Evolutionary conservation across 2,888 invertebrate genomes (phyloP).

Genomic region (Lordiphosa andalusiaca): DNA sequence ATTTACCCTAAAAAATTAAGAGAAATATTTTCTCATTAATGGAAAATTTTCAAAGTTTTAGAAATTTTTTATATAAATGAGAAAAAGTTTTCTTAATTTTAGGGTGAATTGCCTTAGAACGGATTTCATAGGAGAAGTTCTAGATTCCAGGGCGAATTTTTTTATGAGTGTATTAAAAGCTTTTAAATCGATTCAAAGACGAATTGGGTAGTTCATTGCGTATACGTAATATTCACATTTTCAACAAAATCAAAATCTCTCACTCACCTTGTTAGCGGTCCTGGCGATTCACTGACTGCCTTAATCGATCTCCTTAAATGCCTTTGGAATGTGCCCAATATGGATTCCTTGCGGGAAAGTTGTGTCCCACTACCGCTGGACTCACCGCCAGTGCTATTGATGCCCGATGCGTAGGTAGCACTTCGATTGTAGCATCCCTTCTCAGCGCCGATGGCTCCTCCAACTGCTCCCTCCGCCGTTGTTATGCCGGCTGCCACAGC

Average conservation of each 20-base stretch:
- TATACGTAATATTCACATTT: slow-evolving; percentile 31
- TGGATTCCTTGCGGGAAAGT: slow-evolving; percentile 77
- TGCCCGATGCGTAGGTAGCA: slow-evolving; percentile 59
- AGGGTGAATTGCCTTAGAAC: too few species aligned
- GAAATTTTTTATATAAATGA: too few species aligned
- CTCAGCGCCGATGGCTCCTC: slow-evolving; percentile 21
- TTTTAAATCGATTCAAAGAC: too few species aligned
- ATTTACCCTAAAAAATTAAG: too few species aligned
- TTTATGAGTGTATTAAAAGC: too few species aligned
- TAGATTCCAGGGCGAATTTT: too few species aligned
- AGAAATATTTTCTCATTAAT: too few species aligned
- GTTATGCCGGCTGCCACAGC: slow-evolving; percentile 18
- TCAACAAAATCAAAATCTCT: background rate
- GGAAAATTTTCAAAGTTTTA: too few species aligned
- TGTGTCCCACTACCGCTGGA: slow-evolving; percentile 62
- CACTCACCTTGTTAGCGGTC: slow-evolving; percentile 79
- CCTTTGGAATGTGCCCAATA: slow-evolving; percentile 79
- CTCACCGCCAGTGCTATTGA: slow-evolving; percentile 57
- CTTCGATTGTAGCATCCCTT: slow-evolving; percentile 55
- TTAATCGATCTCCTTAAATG: slow-evolving; percentile 80
- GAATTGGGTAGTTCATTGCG: slow-evolving; percentile 13
- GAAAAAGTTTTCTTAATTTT: too few species aligned
- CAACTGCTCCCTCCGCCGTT: slow-evolving; percentile 2
- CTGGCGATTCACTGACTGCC: slow-evolving; percentile 80
- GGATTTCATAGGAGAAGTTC: too few species aligned